These are phyloP conservation scores for Pteropus rufus DNA, from an alignment of 2,797 vertebrate species.

Conservation along the genomic window DNA sequence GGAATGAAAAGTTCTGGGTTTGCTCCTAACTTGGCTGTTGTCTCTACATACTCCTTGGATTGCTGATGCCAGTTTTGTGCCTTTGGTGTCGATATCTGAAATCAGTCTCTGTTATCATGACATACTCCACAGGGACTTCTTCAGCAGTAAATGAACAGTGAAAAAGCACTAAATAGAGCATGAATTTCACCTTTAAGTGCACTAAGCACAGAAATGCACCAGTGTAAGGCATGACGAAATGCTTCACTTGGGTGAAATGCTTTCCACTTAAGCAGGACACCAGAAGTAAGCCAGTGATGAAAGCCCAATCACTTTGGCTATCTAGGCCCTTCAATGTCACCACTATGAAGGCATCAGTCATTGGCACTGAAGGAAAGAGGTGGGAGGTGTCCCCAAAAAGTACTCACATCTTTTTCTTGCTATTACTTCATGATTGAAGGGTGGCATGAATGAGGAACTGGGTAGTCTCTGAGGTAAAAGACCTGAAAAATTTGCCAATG, in stretches of 20 bases:
- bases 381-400: neutral
- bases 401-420: conserved; percentile 20
- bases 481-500: conserved; percentile 45
- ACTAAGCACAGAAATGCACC: neutral
- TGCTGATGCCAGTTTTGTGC: neutral
- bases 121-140: neutral
- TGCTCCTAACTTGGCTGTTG: neutral
- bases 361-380: neutral
- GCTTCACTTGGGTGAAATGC: conserved; percentile 20
- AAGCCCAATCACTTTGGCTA: neutral
- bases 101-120: neutral
- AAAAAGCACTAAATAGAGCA: neutral
- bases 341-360: neutral
- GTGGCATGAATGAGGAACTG: conserved; percentile 70
- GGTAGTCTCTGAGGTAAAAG: conserved; percentile 44
- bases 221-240: neutral
- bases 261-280: neutral
- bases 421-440: neutral
- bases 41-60: neutral
- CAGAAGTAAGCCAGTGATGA: neutral
- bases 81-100: neutral
- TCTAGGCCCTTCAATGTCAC: neutral
- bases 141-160: neutral
- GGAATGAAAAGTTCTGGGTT: neutral
- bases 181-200: neutral